Evolutionary conservation across 2,888 invertebrate genomes (phyloP).

Genomic region (Dilophus febrilis): DNA sequence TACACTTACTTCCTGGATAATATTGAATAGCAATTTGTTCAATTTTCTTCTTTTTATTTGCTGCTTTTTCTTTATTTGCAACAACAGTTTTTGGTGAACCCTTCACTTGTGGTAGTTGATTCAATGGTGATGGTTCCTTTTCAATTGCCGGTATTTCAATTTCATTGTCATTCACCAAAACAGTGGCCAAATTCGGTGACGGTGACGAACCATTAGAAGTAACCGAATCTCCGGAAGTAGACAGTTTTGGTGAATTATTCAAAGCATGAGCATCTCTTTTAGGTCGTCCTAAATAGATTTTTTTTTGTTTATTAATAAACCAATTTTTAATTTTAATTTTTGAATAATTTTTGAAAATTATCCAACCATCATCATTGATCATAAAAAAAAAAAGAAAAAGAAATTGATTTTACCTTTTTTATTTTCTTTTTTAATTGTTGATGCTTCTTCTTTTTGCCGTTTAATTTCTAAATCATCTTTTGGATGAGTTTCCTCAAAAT

Average conservation of each 20-base stretch:
- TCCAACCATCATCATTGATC: too few relatives aligned
- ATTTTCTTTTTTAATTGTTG: background rate
- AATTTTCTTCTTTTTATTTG: constrained; percentile 38
- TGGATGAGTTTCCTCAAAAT: constrained; percentile 62
- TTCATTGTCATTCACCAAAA: background rate
- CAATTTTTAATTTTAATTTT: too few relatives aligned
- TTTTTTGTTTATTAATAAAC: too few relatives aligned
- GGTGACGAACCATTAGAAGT: background rate
- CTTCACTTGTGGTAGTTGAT: constrained; percentile 24
- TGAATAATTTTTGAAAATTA: too few relatives aligned
- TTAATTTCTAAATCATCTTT: constrained; percentile 49
- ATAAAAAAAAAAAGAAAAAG: background rate
- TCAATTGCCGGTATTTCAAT: too few relatives aligned
- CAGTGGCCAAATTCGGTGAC: background rate
- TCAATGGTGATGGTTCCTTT: background rate
- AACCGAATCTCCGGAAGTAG: too few relatives aligned
- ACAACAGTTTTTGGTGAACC: constrained; percentile 3
- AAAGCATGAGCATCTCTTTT: too few relatives aligned
- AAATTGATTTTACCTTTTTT: constrained; percentile 3
- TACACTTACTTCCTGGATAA: background rate
- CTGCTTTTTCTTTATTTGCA: constrained; percentile 5
- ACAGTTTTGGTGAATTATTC: too few relatives aligned
- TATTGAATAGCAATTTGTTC: constrained; percentile 20
- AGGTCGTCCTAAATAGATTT: too few relatives aligned
- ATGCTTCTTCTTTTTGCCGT: constrained; percentile 18